Evolutionary conservation across 2,797 vertebrate species (phyloP).

Genomic region (Phalanger gymnotis): DNA sequence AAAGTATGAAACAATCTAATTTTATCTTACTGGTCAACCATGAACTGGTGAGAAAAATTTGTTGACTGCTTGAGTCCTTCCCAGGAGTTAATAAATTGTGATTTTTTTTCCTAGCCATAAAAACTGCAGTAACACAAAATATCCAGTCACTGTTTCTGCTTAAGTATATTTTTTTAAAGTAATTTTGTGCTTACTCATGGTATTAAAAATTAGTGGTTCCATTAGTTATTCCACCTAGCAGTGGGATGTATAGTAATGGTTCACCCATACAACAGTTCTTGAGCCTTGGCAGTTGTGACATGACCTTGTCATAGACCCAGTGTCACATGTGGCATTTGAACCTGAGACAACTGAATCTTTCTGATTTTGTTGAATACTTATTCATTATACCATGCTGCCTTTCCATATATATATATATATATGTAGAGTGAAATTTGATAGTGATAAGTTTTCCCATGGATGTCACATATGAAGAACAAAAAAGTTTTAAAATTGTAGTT

Average conservation of each 20-base stretch:
- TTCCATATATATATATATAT: background rate
- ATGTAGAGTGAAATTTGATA: background rate
- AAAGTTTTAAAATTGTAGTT: background rate
- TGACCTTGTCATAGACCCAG: background rate
- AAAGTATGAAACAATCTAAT: background rate
- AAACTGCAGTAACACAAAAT: background rate
- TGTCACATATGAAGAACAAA: background rate
- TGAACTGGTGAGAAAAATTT: conserved; percentile 34
- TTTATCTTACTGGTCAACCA: background rate
- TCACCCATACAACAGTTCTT: background rate
- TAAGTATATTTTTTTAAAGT: background rate
- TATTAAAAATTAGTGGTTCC: background rate
- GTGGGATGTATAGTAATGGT: background rate
- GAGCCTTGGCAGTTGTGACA: background rate
- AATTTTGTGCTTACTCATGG: background rate
- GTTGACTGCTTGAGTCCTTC: background rate
- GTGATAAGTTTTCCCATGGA: background rate
- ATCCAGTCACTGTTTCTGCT: background rate
- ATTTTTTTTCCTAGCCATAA: background rate
- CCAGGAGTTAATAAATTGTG: conserved; percentile 57
- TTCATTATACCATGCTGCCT: background rate
- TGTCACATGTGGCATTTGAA: background rate
- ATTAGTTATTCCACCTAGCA: background rate
- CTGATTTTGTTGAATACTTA: background rate
- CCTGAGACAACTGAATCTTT: background rate